Conservation (phyloP, 1,140 invertebrate genomes). For the Pseudomyrmex sp. region DNA sequence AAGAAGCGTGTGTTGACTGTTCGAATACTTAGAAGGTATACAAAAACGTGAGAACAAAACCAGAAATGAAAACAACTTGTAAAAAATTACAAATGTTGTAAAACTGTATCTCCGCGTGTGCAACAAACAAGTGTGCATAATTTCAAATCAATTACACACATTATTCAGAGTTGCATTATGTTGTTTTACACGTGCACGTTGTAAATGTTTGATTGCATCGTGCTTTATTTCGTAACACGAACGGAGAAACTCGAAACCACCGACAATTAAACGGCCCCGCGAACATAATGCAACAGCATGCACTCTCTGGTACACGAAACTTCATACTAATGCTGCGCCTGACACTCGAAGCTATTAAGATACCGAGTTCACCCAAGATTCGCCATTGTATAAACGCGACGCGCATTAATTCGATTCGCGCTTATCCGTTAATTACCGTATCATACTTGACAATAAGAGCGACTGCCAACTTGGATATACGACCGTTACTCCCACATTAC, state of each 20-base stretch:
- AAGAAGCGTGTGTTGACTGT: too few species aligned
- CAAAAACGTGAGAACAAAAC: not conserved
- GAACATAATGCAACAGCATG: constrained; percentile 57
- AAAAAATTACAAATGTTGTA: not conserved
- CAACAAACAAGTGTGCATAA: not conserved
- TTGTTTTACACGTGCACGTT: constrained; percentile 25
- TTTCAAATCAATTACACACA: constrained; percentile 17
- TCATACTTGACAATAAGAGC: constrained; percentile 56
- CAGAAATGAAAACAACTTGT: not conserved
- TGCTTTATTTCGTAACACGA: constrained; percentile 33
- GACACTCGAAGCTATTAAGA: constrained; percentile 72
- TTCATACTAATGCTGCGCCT: constrained; percentile 51
- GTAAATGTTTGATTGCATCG: constrained; percentile 33
- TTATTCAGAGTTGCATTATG: constrained; percentile 6
- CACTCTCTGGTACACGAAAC: constrained; percentile 49
- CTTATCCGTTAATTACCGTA: constrained; percentile 69
- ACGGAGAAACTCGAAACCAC: constrained; percentile 29
- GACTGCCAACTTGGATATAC: constrained; percentile 53
- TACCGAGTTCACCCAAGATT: constrained; percentile 71
- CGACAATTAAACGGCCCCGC: constrained; percentile 49
- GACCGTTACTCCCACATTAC: constrained; percentile 23
- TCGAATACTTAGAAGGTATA: too few species aligned
- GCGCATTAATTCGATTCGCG: constrained; percentile 67
- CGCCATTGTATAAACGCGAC: constrained; percentile 57
- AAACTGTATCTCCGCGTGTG: not conserved